These are phyloP conservation scores for Antigone vipio DNA, from an alignment of 2,113 vertebrate species.

Conservation along the genomic window DNA sequence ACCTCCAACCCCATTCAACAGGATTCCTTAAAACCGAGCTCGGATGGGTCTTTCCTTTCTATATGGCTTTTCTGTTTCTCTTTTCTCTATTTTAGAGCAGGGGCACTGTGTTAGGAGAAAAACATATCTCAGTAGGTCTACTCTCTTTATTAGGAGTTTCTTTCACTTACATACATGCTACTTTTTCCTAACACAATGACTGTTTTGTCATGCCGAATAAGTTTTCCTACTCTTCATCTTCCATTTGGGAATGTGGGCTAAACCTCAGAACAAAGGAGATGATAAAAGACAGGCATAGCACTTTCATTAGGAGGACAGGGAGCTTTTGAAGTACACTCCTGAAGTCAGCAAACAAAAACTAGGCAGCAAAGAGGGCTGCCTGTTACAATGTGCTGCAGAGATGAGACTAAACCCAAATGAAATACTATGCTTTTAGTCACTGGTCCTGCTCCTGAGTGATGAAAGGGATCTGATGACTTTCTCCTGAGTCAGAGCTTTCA, in stretches of 20 bases:
- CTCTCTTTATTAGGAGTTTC: background rate
- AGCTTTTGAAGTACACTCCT: constrained; percentile 30
- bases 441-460: background rate
- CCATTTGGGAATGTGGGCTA: background rate
- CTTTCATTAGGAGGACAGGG: background rate
- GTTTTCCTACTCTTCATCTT: constrained; percentile 19
- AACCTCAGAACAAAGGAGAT: background rate
- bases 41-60: background rate
- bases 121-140: background rate
- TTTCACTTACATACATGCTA: background rate
- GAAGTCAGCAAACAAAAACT: constrained; percentile 35
- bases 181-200: background rate
- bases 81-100: background rate
- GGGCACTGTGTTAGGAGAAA: background rate
- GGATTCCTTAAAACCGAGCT: background rate
- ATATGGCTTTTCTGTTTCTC: background rate
- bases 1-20: background rate
- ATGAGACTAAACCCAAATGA: constrained; percentile 25
- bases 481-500: constrained; percentile 59
- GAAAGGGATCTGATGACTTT: constrained; percentile 40
- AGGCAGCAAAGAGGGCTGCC: background rate
- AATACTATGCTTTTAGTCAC: constrained; percentile 28
- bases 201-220: background rate
- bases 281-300: background rate
- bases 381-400: background rate